A percentile compares a stretch with the other conserved stretches of the same genome.
Conservation (phyloP, 1,140 invertebrate genomes). For the Camponotus floridanus region DNA sequence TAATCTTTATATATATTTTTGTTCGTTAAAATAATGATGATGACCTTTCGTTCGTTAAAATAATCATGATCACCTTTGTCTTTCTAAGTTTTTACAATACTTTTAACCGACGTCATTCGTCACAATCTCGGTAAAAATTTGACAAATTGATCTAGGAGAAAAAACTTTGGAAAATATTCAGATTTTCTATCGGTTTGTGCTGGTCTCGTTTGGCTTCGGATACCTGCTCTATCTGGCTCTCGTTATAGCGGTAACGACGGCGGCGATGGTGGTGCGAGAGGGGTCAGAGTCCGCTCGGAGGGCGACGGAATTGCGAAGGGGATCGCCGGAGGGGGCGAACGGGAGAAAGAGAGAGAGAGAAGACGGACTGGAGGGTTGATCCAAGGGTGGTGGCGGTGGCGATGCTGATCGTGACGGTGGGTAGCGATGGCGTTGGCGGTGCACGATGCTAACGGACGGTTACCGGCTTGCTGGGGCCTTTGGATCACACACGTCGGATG, state of each 20-base stretch:
- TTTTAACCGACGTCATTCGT: not conserved
- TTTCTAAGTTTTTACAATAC: too few species aligned
- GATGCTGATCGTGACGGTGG: conserved; percentile 63
- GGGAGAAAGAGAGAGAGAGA: conserved; percentile 60
- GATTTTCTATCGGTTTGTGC: conserved; percentile 30
- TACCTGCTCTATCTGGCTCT: conserved; percentile 67
- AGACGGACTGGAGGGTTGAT: conserved; percentile 70
- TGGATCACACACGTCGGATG: conserved; percentile 69
- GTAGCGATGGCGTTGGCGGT: conserved; percentile 62
- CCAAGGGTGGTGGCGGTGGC: conserved; percentile 72
- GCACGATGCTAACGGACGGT: conserved; percentile 69
- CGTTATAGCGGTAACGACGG: conserved; percentile 61
- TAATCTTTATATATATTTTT: too few species aligned
- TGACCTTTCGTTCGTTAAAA: too few species aligned
- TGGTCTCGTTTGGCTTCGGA: conserved; percentile 44
- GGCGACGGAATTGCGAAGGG: conserved; percentile 76
- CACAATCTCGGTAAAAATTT: not conserved
- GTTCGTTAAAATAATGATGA: too few species aligned
- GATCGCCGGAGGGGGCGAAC: conserved; percentile 68
- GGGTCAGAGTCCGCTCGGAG: conserved; percentile 78
- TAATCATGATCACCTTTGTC: too few species aligned
- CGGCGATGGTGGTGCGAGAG: conserved; percentile 65
- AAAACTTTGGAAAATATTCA: not conserved
- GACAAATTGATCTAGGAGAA: not conserved
- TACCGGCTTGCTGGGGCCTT: conserved; percentile 57